Percentiles rank a stretch among this genome's conserved stretches.
phyloP scores from a whole-genome alignment of 2,888 invertebrate genomes.

The Cordylochernes scorpioides region DNA sequence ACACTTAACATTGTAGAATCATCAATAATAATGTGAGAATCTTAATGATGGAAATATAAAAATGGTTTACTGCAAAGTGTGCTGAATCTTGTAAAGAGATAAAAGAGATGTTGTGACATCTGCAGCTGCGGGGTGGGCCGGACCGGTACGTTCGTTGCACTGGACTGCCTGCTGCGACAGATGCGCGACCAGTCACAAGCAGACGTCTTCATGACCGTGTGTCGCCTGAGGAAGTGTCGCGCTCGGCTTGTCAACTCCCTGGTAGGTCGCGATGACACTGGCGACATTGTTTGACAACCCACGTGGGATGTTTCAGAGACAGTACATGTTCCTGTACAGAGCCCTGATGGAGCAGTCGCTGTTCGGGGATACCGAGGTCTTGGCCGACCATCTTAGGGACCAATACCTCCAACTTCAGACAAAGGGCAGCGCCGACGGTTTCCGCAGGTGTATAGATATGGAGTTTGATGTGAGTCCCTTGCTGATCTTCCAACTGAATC shows the following conservation, averaged over 20 bases:
- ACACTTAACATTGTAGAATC: too few species aligned
- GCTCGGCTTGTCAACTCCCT: constrained; percentile 78
- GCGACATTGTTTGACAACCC: background rate
- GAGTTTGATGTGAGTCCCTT: constrained; percentile 48
- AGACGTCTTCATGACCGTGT: constrained; percentile 69
- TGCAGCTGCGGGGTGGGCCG: constrained; percentile 81
- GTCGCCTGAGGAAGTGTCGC: constrained; percentile 59
- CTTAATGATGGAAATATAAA: too few species aligned
- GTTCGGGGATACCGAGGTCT: constrained; percentile 70
- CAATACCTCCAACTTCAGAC: constrained; percentile 44
- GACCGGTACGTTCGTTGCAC: constrained; percentile 72
- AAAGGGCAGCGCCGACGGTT: constrained; percentile 36
- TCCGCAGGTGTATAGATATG: constrained; percentile 26
- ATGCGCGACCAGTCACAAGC: constrained; percentile 37
- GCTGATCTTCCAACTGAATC: too few species aligned
- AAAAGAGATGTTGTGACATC: too few species aligned
- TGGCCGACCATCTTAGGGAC: constrained; percentile 38
- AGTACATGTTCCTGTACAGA: constrained; percentile 83
- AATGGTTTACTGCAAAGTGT: too few species aligned
- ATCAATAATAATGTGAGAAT: too few species aligned
- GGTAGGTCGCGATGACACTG: constrained; percentile 15
- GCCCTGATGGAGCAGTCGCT: constrained; percentile 69
- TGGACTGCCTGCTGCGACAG: constrained; percentile 53
- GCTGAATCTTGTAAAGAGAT: too few species aligned
- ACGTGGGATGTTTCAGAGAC: constrained; percentile 35